Percentiles rank a stretch among this genome's conserved stretches.
Evolutionary conservation across 2,888 invertebrate species (phyloP).

Genomic region (Diarsia mendica): DNA sequence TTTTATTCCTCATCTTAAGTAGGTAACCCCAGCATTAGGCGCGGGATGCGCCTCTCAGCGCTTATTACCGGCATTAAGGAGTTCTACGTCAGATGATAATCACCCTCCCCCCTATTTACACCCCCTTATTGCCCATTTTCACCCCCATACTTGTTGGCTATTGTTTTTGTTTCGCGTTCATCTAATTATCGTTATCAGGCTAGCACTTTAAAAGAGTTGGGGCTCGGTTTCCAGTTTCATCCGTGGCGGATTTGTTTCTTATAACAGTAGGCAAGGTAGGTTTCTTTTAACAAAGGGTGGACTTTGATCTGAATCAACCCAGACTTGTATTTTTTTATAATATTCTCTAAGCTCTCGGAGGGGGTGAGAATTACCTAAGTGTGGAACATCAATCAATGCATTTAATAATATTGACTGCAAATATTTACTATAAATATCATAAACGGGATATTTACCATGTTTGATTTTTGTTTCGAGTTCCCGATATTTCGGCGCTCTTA

Average conservation of each 20-base stretch:
- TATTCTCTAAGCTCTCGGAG: background rate
- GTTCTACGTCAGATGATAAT: constrained; percentile 56
- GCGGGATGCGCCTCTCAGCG: constrained; percentile 38
- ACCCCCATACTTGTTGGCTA: constrained; percentile 21
- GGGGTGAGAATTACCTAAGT: background rate
- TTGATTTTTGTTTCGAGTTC: too few relatives aligned
- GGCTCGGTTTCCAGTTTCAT: background rate
- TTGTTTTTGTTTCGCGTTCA: constrained; percentile 56
- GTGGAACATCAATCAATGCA: background rate
- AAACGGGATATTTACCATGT: too few relatives aligned
- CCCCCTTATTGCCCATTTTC: constrained; percentile 27
- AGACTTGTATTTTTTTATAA: background rate
- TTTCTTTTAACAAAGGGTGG: background rate
- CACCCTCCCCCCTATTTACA: constrained; percentile 5
- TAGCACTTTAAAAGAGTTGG: constrained; percentile 17
- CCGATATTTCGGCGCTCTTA: too few relatives aligned
- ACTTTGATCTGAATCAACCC: background rate
- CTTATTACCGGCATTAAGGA: constrained; percentile 60
- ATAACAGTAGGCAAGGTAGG: background rate
- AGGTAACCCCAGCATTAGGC: constrained; percentile 30
- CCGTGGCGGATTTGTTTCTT: background rate
- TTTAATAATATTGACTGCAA: background rate
- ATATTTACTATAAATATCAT: too few relatives aligned
- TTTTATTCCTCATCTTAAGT: constrained; percentile 23
- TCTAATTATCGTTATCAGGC: constrained; percentile 32